Percentiles rank a stretch among this genome's conserved stretches.
Evolutionary conservation across 2,797 vertebrate species (phyloP).

Genomic region (Sardinella longiceps): DNA sequence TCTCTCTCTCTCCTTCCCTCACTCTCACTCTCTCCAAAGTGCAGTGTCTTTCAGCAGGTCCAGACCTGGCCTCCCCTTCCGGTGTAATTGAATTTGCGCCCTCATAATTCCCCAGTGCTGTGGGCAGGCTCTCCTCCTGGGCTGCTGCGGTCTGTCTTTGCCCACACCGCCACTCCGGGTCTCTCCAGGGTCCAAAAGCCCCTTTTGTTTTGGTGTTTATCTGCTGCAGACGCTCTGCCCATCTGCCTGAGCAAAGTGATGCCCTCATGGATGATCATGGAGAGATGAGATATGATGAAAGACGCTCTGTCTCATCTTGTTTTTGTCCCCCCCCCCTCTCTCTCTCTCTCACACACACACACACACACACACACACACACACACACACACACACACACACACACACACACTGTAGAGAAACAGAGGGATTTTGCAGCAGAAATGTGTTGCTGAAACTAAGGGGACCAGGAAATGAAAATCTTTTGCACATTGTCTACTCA

Average conservation of each 20-base stretch:
- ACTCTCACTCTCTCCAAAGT: constrained; percentile 25
- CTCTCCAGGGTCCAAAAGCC: background rate
- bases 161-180: constrained; percentile 17
- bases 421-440: background rate
- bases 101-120: constrained; percentile 78
- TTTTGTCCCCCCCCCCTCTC: too few relatives aligned
- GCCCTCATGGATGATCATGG: background rate
- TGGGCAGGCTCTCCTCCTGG: constrained; percentile 72
- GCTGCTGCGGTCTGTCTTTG: constrained; percentile 55
- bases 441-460: background rate
- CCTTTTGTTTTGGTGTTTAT: background rate
- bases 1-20: background rate
- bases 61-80: constrained; percentile 79
- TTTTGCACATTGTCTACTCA: background rate
- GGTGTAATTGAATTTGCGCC: constrained; percentile 83
- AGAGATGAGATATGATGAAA: background rate
- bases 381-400: background rate
- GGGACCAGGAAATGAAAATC: background rate
- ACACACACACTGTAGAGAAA: background rate
- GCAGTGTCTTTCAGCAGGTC: constrained; percentile 74
- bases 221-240: background rate
- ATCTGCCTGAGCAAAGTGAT: background rate
- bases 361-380: background rate
- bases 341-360: background rate
- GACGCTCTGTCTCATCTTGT: background rate